Conservation (phyloP, 1,140 invertebrate genomes). For the Polypedilum pembai region DNA sequence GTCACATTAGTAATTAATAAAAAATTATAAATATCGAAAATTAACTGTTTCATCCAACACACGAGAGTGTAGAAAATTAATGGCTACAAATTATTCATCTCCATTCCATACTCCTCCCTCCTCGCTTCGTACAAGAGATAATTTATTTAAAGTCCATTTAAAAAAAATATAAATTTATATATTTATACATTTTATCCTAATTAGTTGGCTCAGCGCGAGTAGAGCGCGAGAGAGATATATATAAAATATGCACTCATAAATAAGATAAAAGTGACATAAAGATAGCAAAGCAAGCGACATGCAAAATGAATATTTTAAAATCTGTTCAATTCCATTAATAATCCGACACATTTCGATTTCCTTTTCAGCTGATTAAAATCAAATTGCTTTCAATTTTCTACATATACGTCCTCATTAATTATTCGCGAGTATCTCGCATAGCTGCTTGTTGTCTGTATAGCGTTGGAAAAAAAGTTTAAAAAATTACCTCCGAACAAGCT, state of each 20-base stretch:
- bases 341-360: constrained; percentile 10
- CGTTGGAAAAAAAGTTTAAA: no score
- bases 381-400: neutral
- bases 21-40: no score
- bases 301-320: constrained; percentile 5
- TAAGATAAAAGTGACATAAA: constrained; percentile 15
- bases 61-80: no score
- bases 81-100: no score
- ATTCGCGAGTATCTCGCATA: neutral
- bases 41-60: no score
- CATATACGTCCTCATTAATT: neutral
- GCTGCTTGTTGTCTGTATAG: no score
- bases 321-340: constrained; percentile 6
- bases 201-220: neutral
- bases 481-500: neutral
- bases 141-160: neutral
- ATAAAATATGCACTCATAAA: constrained; percentile 13
- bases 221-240: neutral
- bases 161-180: neutral
- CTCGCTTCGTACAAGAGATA: no score
- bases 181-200: constrained; percentile 11
- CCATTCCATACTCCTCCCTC: no score
- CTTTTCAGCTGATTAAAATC: constrained; percentile 9
- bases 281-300: neutral
- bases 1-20: no score